These are phyloP conservation scores for Marasmarcha lunaedactyla DNA, from an alignment of 2,888 invertebrate species.

Conservation along the genomic window DNA sequence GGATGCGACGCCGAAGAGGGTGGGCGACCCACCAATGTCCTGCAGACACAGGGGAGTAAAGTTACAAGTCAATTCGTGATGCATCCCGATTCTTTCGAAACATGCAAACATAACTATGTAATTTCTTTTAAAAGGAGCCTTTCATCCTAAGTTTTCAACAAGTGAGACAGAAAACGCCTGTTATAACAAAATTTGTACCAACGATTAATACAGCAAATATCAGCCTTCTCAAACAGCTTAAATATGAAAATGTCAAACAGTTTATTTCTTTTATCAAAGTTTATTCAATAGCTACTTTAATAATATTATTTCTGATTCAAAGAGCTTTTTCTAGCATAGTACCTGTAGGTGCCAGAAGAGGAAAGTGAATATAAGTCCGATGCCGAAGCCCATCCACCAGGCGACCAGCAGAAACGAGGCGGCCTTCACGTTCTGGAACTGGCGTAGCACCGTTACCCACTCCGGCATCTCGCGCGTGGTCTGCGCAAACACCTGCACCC, in stretches of 20 bases:
- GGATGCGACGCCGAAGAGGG: conserved; percentile 97
- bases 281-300: too few relatives aligned
- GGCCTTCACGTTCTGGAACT: conserved; percentile 91
- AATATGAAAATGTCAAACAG: too few relatives aligned
- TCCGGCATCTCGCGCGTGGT: conserved; percentile 91
- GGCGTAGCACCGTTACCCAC: conserved; percentile 92
- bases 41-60: conserved; percentile 50
- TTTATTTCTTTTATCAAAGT: too few relatives aligned
- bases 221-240: too few relatives aligned
- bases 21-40: conserved; percentile 96
- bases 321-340: background rate
- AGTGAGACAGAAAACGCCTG: too few relatives aligned
- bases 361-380: conserved; percentile 98
- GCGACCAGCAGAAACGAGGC: conserved; percentile 94
- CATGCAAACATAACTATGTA: too few relatives aligned
- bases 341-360: conserved; percentile 99
- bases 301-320: background rate
- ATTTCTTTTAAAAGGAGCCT: too few relatives aligned
- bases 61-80: too few relatives aligned
- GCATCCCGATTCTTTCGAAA: too few relatives aligned
- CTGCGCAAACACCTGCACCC: conserved; percentile 85
- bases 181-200: too few relatives aligned
- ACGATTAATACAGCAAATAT: too few relatives aligned
- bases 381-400: conserved; percentile 99
- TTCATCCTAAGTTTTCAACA: too few relatives aligned